Base-by-base conservation (phyloP, 2,888 invertebrate species). In the Allolobophora icterica region DNA sequence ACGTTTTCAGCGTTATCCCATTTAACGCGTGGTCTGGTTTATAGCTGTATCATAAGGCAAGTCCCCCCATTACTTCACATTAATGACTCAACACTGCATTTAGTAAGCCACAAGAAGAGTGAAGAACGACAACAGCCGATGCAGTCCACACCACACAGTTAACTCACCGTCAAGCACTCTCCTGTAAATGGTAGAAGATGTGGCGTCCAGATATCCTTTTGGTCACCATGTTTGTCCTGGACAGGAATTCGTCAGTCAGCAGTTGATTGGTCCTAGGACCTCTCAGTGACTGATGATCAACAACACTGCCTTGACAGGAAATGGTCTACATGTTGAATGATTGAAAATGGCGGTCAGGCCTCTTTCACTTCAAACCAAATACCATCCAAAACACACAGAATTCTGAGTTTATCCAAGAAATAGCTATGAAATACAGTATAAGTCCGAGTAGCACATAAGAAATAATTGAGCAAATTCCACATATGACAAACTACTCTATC, bases 401-500 rank as follows among this genome's bases (percentile, higher is more conserved):
- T 71, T n/a, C 71, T n/a, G 71, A 71, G 13, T 71, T n/a, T n/a
- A 71, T 71, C 71, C 71, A 71, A 71, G 71, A 71, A 71, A 71
- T 71, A 71, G 8, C 71, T 71, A 21, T 6, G 24, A 52, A 52
- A 52, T 52, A 19, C 42, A 42, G 13, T 42, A 42, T 42, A 42
- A 42, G 42, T 42, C 42, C 17, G 42, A 42, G n/a, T n/a, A n/a
- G 42, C 42, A 4, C 21, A 15, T 6, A 52, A 52, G 52, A 52
- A 52, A 52, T 52, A 52, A 52, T 52, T 52, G 21, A 52, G 52
- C 52, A 52, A 52, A 52, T 52, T 52, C 52, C 24, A 52, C 52
- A 52, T 21, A 52, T 6, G 52, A 24, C 52, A 52, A 52, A 52
- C 21, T 19, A 24, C 17, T 52, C 52, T 21, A 52, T 52, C 21